phyloP scores from a whole-genome alignment of 2,113 vertebrate species.

The Diadophis punctatus region DNA sequence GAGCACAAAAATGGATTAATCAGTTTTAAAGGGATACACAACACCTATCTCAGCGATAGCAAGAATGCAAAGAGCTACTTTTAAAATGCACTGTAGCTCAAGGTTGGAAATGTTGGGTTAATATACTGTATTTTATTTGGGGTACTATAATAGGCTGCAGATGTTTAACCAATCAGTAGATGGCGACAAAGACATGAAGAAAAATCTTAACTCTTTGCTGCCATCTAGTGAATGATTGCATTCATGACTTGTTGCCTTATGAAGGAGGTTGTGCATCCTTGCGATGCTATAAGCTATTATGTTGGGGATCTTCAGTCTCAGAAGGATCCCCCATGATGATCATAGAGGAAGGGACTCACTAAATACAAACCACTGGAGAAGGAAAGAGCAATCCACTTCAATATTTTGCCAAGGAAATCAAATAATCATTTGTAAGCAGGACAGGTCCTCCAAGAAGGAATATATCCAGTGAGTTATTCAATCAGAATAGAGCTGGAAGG shows the following conservation, averaged over 20 bases:
- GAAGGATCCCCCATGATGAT: neutral
- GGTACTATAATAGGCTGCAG: neutral
- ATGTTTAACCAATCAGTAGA: neutral
- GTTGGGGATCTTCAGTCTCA: neutral
- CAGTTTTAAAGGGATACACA: neutral
- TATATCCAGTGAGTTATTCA: neutral
- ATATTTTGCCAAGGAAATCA: neutral
- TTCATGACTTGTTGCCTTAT: neutral
- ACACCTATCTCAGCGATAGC: no score
- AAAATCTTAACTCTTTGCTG: neutral
- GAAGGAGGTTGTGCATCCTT: neutral
- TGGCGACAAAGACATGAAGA: neutral
- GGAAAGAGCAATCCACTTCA: neutral
- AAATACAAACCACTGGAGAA: neutral
- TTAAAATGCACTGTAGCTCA: neutral
- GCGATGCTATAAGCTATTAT: neutral
- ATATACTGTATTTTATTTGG: neutral
- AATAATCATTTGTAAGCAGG: neutral
- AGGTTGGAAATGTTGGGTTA: neutral
- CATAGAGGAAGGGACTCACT: neutral
- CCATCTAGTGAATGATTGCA: neutral
- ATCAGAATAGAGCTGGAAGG: no score
- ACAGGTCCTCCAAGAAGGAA: neutral
- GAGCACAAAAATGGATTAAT: neutral
- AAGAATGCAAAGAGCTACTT: neutral